Evolutionary conservation across 92 coral and sea anemone species (phyloP), one percentile per base, ranked within the genome.

Genomic region (Epizoanthus illoricatus): DNA sequence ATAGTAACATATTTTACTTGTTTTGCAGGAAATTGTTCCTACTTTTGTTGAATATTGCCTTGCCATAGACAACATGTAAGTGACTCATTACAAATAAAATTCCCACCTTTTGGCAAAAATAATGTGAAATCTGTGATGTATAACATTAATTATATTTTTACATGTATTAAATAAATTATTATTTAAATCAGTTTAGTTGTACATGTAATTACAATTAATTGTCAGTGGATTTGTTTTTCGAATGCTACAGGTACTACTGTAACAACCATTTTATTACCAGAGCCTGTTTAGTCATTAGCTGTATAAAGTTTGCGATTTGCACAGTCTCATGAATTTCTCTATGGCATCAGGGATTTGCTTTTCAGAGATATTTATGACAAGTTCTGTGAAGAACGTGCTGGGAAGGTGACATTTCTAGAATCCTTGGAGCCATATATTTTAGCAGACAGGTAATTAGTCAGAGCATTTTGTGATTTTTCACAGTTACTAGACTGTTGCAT

Each of bases 341-440:
- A 24, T 69, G 39, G 82, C 73, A 58, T 4, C 62, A 96, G 99
- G 91, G 94, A 96, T 41, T 85, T 96, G 49, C 84, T 96, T 60
- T 94, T 96, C 49, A 86, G 96, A 66, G 92, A 93, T 56, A 94
- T 96, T 59, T 96, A 93, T 52, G 93, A 93, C 85, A 93, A 93
- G 79, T 93, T 96, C 74, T 88, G 97, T 52, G 98, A 92, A 47
- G 98, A 89, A 74, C 90, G 89, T 4, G 42, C 87, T n/a, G 97
- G 97, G 49, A 94, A 89, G 70, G 81, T 91, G 23, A 87, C 89
- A 56, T 96, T 93, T 71, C 80, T 96, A 47, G 99, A 93, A 83
- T 81, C 98, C 71, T 83, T 96, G 52, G 95, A 96, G 74, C 97
- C 99, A 4, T 92, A 88, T 73, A 93, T 96, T 71, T 79, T 94